Conservation (phyloP, 2,888 invertebrate species). For the Philereme vetulata region DNA sequence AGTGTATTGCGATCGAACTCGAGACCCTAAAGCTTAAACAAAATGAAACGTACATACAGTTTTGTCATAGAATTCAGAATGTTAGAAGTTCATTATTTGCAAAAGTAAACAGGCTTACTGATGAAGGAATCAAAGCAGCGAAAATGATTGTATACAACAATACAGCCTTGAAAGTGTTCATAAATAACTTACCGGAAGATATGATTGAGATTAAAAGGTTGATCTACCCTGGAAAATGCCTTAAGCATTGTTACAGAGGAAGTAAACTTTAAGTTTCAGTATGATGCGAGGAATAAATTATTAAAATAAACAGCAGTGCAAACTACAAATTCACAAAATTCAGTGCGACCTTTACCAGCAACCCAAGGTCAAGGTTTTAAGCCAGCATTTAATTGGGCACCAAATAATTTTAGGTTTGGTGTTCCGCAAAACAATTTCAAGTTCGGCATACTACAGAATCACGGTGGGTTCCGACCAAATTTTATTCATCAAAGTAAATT, state of each 20-base stretch:
- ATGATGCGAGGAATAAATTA: too few relatives aligned
- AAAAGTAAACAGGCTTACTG: not conserved
- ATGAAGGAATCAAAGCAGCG: not conserved
- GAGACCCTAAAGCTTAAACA: not conserved
- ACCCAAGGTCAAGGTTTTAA: too few relatives aligned
- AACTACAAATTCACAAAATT: too few relatives aligned
- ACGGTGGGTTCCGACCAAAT: too few relatives aligned
- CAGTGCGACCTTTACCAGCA: too few relatives aligned
- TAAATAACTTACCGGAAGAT: conserved; percentile 4
- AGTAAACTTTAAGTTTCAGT: not conserved
- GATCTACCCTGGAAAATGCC: conserved; percentile 1
- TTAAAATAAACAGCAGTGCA: too few relatives aligned
- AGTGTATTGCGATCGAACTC: conserved; percentile 5
- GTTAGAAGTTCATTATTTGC: not conserved
- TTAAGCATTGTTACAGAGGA: conserved; percentile 3
- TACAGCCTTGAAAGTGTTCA: conserved; percentile 3
- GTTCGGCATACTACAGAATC: too few relatives aligned
- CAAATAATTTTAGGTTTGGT: too few relatives aligned
- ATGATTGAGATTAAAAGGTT: not conserved
- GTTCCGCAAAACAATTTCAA: too few relatives aligned
- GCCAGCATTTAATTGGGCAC: too few relatives aligned
- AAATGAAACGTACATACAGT: conserved; percentile 2
- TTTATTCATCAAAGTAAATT: too few relatives aligned
- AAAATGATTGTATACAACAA: conserved; percentile 7
- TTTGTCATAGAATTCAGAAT: conserved; percentile 3